phyloP scores from a whole-genome alignment of 2,113 vertebrate species.

The Engraulis encrasicolus region DNA sequence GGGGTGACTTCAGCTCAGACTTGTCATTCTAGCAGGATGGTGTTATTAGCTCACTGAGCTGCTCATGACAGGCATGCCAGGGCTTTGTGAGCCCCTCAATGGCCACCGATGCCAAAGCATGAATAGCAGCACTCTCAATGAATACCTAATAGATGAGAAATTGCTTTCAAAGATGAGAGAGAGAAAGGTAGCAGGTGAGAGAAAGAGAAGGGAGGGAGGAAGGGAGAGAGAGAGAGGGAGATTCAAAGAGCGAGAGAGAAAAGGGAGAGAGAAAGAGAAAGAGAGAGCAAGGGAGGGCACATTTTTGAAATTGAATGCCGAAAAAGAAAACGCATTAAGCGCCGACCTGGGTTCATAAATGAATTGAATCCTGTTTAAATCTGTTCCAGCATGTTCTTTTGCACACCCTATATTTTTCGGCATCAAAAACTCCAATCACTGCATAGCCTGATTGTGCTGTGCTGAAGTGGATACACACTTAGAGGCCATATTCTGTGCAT shows the following conservation, averaged over 20 bases:
- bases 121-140: constrained; percentile 4
- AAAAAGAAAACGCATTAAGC: neutral
- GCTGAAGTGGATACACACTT: neutral
- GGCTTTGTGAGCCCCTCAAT: neutral
- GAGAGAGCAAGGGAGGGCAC: too few relatives aligned
- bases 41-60: neutral
- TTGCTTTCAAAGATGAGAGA: neutral
- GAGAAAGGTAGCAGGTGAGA: neutral
- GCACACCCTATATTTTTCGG: neutral
- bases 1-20: neutral
- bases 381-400: neutral
- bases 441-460: neutral
- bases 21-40: neutral
- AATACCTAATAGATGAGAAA: neutral
- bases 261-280: neutral
- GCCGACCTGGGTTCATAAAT: neutral
- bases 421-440: neutral
- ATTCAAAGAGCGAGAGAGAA: too few relatives aligned
- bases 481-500: neutral
- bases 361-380: neutral
- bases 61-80: neutral
- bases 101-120: neutral
- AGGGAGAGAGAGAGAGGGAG: too few relatives aligned
- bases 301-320: neutral
- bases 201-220: neutral